Conservation (phyloP, 2,113 vertebrate species). For the Lynx canadensis region DNA sequence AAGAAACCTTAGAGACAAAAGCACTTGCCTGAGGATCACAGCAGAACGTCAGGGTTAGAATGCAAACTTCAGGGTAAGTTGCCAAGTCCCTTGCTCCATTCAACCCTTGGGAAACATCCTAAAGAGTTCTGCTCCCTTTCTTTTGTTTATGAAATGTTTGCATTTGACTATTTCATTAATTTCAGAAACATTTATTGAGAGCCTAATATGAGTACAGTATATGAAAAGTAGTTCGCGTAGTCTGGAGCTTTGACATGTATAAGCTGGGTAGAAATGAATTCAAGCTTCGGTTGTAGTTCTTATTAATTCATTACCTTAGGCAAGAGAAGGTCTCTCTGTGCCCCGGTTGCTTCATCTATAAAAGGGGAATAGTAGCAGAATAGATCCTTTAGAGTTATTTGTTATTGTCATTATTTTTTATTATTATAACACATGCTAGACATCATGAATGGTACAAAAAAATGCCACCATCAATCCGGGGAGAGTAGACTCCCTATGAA, state of each 20-base stretch:
- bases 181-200: not conserved
- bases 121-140: not conserved
- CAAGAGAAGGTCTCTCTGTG: not conserved
- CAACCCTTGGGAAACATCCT: not conserved
- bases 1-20: not conserved
- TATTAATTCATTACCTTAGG: not conserved
- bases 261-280: not conserved
- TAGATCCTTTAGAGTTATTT: not conserved
- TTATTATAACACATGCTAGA: not conserved
- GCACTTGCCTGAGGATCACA: not conserved
- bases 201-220: not conserved
- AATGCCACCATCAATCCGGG: not conserved
- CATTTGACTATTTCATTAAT: not conserved
- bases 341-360: not conserved
- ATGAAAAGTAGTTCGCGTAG: not conserved
- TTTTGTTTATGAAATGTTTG: not conserved
- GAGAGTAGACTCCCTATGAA: not conserved
- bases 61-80: not conserved
- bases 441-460: not conserved
- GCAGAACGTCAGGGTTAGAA: not conserved
- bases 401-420: not conserved
- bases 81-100: not conserved
- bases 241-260: not conserved
- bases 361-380: not conserved
- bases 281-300: constrained; percentile 25